These are phyloP conservation scores for Aphidius ervi DNA, from an alignment of 1,140 invertebrate species.

Conservation along the genomic window DNA sequence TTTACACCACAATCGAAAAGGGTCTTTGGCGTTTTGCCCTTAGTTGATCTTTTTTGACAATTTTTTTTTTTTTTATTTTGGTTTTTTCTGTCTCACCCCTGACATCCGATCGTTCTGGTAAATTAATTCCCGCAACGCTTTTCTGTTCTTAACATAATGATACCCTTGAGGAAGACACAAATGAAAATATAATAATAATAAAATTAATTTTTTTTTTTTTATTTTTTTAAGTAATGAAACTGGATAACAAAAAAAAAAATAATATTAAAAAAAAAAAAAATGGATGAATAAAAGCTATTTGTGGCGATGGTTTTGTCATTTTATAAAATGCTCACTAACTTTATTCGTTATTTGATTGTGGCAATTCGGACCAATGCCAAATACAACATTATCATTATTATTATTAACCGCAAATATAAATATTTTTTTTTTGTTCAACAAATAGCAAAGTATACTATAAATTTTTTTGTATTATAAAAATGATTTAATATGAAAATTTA, in stretches of 20 bases:
- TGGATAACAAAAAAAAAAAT: background rate
- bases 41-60: background rate
- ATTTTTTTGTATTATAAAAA: too few species aligned
- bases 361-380: constrained; percentile 18
- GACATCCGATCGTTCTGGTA: constrained; percentile 32
- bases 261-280: background rate
- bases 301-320: constrained; percentile 21
- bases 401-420: background rate
- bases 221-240: background rate
- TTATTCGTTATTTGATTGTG: constrained; percentile 4
- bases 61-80: constrained; percentile 3
- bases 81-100: constrained; percentile 16
- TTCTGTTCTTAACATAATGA: constrained; percentile 37
- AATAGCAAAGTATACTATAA: too few species aligned
- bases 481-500: too few species aligned
- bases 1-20: background rate
- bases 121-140: constrained; percentile 32
- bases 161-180: constrained; percentile 7
- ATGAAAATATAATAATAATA: too few species aligned
- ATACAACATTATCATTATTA: constrained; percentile 12
- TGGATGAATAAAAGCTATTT: constrained; percentile 35
- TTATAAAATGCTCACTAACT: background rate
- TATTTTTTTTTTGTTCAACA: background rate
- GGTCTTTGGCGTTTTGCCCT: background rate
- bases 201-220: too few species aligned